Base-by-base conservation (phyloP, 2,797 vertebrate genomes). In the Tenualosa thibaudeaui region DNA sequence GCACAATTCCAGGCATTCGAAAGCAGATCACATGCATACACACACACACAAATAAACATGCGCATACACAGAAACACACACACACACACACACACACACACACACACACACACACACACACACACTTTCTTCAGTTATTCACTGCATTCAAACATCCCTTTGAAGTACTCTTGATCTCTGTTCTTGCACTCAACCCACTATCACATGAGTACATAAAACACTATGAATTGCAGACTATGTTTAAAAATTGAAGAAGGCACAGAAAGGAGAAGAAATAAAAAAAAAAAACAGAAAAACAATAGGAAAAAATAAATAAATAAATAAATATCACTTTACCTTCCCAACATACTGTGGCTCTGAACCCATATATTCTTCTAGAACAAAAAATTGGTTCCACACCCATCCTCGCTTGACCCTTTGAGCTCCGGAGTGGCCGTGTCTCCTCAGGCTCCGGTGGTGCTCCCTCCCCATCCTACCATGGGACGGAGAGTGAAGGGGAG, bases 341-440 rank as follows among this genome's bases (percentile, higher is more conserved):
- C 97, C 97, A 88, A 98, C 95, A 84, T 98, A 98, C 87, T 98
- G 97, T 60, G 97, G 97, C 88, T 98, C 97, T 3, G 97, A 96
- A 60, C 97, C 97, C 97, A 98, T 97, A 90, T 99, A 98, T 88
- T 98, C 97, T 89, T 98, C 97, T 93, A 99, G 95, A 82, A 98
- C 97, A 89, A 98, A 99, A 92, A 99, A 98, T 0, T 98, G 97
- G 93, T 99, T 98, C 97, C 97, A 98, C 84, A 98, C 97, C 97
- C 97, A 99, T 90, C 97, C 97, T 92, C 97, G 94, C 88, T 97
- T 97, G 90, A 97, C 97, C 85, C 98, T 93, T 82, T 97, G 96
- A 84, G 90, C 89, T 87, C 93, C 93, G 1, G 90, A 89, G 40
- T 85, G 88, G 24, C 90, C 88, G 0, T 89, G 90, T 85, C 90